Conservation (phyloP, 2,113 vertebrate species). For the Calidris pugnax region DNA sequence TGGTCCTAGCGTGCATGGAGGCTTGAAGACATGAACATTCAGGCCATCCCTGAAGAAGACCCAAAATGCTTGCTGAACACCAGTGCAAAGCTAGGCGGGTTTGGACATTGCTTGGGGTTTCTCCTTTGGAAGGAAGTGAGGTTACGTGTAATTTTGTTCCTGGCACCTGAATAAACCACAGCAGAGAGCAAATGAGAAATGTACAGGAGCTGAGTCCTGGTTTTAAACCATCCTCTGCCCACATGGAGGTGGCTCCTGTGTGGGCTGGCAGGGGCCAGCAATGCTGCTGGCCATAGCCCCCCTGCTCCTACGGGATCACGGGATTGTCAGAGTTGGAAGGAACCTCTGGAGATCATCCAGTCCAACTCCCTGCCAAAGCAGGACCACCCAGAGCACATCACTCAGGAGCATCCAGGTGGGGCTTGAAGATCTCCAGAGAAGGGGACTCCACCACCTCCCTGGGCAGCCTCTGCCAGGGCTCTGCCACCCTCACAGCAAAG, state of each 20-base stretch:
- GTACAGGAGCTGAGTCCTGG: background rate
- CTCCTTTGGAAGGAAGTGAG: background rate
- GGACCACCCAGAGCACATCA: too few species aligned
- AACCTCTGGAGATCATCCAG: too few species aligned
- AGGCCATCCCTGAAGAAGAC: background rate
- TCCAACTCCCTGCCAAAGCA: too few species aligned
- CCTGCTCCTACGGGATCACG: too few species aligned
- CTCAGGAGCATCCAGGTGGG: too few species aligned
- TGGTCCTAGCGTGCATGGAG: accelerated
- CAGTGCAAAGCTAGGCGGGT: background rate
- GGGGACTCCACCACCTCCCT: too few species aligned
- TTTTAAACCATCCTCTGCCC: background rate
- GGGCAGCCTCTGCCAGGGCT: too few species aligned
- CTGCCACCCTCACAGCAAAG: too few species aligned
- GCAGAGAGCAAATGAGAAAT: background rate
- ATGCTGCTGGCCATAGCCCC: accelerated
- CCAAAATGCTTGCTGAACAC: background rate
- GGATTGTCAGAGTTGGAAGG: too few species aligned
- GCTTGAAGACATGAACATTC: background rate
- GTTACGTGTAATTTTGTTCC: background rate
- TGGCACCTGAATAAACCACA: background rate
- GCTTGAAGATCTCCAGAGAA: too few species aligned
- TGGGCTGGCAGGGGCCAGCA: background rate
- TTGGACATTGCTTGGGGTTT: background rate
- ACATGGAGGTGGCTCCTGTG: accelerated